Evolutionary conservation across 2,113 vertebrate species (phyloP).

Genomic region (Haemorhous mexicanus): DNA sequence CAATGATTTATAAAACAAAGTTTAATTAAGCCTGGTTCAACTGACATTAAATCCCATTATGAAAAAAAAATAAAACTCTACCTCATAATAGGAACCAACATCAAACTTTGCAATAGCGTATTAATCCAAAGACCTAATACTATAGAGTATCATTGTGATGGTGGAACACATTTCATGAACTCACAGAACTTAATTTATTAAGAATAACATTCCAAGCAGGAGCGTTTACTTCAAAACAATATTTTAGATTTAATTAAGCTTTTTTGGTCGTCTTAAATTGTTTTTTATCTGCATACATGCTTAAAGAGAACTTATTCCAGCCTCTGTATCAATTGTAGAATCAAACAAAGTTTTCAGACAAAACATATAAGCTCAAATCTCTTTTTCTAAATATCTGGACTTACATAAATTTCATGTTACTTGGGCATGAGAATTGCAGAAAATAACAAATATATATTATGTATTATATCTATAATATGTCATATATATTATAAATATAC

Average conservation of each 20-base stretch:
- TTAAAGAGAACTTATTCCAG: neutral
- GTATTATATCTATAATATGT: neutral
- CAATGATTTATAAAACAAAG: slow-evolving; percentile 21
- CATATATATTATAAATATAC: neutral
- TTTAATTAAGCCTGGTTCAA: slow-evolving; percentile 19
- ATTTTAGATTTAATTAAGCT: neutral
- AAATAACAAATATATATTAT: neutral
- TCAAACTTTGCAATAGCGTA: neutral
- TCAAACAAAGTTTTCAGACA: neutral
- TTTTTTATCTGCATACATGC: neutral
- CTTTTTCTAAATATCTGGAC: neutral
- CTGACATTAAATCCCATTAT: neutral
- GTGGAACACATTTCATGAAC: neutral
- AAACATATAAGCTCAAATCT: neutral
- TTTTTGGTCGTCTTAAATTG: neutral
- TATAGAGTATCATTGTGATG: neutral
- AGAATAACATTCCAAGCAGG: neutral
- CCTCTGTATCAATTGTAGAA: neutral
- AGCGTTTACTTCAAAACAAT: neutral
- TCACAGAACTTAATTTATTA: neutral
- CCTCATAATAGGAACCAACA: neutral
- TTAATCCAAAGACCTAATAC: neutral
- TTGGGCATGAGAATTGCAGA: neutral
- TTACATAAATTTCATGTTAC: neutral
- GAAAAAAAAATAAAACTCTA: neutral